A percentile compares a stretch with the other conserved stretches of the same genome.
Conservation (phyloP, 2,113 vertebrate species). For the Carlito syrichta region DNA sequence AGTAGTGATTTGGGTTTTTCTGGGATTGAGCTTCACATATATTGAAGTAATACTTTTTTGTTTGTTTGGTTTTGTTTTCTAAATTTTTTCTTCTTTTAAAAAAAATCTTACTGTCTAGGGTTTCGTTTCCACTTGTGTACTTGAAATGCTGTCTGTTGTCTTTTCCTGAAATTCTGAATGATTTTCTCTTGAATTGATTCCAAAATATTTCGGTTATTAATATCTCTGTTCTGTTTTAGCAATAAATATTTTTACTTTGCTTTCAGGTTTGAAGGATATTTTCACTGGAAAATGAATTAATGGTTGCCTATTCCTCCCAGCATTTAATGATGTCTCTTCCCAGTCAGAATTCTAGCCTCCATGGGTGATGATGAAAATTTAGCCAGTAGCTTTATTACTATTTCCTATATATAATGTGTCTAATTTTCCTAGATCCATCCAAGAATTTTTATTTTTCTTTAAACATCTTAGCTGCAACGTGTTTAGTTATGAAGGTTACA, state of each 20-base stretch:
- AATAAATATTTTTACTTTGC: not conserved
- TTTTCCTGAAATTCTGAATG: no score
- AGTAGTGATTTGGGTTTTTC: no score
- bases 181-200: no score
- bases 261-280: not conserved
- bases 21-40: no score
- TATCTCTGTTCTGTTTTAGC: not conserved
- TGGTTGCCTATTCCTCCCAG: accelerated
- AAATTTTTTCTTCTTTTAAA: no score
- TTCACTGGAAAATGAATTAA: not conserved
- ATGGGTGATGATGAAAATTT: not conserved
- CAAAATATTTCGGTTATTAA: not conserved
- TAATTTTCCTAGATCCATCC: not conserved
- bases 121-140: no score
- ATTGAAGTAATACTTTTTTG: no score
- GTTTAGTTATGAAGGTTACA: not conserved
- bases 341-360: not conserved
- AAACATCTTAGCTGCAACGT: not conserved
- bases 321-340: not conserved
- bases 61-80: no score
- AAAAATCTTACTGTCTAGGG: no score
- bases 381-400: not conserved
- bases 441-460: not conserved
- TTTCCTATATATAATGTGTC: not conserved
- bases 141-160: no score